Base-by-base conservation (phyloP, 2,113 vertebrate genomes). In the Pelodiscus sinensis region DNA sequence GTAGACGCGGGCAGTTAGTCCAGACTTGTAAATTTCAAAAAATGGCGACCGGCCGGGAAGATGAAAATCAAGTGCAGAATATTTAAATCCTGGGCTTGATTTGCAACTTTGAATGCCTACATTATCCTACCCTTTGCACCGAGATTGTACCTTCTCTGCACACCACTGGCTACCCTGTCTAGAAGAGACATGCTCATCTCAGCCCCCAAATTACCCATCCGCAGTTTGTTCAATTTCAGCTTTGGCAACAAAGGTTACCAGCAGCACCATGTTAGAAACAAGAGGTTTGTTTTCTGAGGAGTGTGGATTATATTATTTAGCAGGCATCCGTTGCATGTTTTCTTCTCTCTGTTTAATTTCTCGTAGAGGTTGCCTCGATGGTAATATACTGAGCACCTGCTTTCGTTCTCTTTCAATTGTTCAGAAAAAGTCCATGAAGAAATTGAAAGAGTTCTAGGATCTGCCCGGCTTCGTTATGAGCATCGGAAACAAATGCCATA, bases 401-500 rank as follows among this genome's bases (percentile, higher is more conserved):
- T 71, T 71, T 22, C 25, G 18, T 15, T 51, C 25, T 71, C 50
- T 52, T 92, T 71, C 31, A 52, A 5, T 51, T 88, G 75, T 21
- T 84, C 92, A 98, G 97, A 82, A 92, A 97, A 92, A 51, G 94
- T 97, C 29, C 97, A 97, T 35, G 78, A 95, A 56, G 97, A 98
- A 86, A 98, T 97, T 60, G 84, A 81, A 29, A 86, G 35, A 90
- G 95, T 98, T 57, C 91, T 97, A 82, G 97, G 96, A 21, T 95
- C 92, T 12, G 91, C 91, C 9, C 89, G 87, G 0, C 97, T 97
- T 0, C 82, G 54, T 58, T 93, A 56, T 0, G 92, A 96, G 58
- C 96, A 97, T 35, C 27, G 90, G 62, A 93, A 86, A 62, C 91
- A 95, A 84, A 97, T 98, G 96, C 97, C 96, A 0, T 97, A 97